Conservation (phyloP, 2,888 invertebrate species). For the Thymelicus lineola region DNA sequence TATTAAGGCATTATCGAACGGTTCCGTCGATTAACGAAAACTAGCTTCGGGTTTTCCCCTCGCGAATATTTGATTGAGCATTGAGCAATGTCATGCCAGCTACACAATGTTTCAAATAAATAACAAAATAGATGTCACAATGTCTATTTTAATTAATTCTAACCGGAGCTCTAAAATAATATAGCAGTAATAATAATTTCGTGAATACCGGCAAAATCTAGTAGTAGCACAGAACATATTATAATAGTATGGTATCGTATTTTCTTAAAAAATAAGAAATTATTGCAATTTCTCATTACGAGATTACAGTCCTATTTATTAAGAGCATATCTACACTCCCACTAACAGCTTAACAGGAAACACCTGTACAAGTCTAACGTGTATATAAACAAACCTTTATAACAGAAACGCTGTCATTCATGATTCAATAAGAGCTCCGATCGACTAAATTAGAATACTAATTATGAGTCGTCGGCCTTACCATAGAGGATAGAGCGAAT, state of each 20-base stretch:
- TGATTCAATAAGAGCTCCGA: slow-evolving; percentile 46
- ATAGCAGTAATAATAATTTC: too few species aligned
- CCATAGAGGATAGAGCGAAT: slow-evolving; percentile 43
- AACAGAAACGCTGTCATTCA: slow-evolving; percentile 39
- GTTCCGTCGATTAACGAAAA: not conserved
- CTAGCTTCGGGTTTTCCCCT: not conserved
- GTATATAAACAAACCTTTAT: slow-evolving; percentile 26
- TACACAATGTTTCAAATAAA: too few species aligned
- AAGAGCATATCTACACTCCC: not conserved
- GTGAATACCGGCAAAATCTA: too few species aligned
- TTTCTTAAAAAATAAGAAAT: too few species aligned
- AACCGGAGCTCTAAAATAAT: too few species aligned
- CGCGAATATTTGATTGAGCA: too few species aligned
- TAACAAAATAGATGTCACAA: too few species aligned
- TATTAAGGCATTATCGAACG: not conserved
- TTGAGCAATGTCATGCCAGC: too few species aligned
- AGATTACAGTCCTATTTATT: not conserved
- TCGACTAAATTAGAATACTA: slow-evolving; percentile 49
- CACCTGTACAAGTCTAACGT: slow-evolving; percentile 3
- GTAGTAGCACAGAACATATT: too few species aligned
- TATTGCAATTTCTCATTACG: too few species aligned
- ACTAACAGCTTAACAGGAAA: slow-evolving; percentile 9
- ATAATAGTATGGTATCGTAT: too few species aligned
- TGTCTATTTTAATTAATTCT: too few species aligned
- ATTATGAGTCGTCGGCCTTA: slow-evolving; percentile 50